Percentiles rank a stretch among this genome's conserved stretches.
phyloP scores from a whole-genome alignment of 1,140 invertebrate genomes.

The Eumaeus atala region DNA sequence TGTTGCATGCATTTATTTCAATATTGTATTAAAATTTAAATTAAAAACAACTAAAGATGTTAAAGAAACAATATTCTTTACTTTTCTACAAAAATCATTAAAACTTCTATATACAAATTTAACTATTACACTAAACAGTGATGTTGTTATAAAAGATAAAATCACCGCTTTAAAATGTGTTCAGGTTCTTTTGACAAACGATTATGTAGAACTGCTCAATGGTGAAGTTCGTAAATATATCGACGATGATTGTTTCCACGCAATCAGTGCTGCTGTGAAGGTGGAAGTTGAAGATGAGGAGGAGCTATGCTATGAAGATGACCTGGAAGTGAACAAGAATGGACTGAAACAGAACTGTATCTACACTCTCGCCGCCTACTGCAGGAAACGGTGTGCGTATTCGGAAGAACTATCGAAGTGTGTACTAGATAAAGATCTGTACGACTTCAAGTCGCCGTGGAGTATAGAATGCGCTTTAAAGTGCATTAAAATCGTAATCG shows the following conservation, averaged over 20 bases:
- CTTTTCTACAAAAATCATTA: constrained; percentile 26
- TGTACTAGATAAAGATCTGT: constrained; percentile 45
- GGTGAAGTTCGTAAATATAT: constrained; percentile 32
- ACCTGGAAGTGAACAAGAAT: constrained; percentile 34
- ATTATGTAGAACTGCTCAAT: constrained; percentile 37
- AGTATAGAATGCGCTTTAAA: constrained; percentile 43
- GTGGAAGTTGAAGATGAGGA: constrained; percentile 35
- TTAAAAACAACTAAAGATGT: constrained; percentile 24
- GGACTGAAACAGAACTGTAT: constrained; percentile 45
- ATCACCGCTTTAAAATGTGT: constrained; percentile 34
- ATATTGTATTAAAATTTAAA: constrained; percentile 34
- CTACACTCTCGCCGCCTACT: constrained; percentile 46
- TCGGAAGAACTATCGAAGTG: constrained; percentile 46
- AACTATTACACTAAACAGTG: constrained; percentile 30
- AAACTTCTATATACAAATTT: constrained; percentile 30
- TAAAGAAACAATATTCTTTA: constrained; percentile 23
- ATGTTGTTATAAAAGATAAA: constrained; percentile 34
- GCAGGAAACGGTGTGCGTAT: constrained; percentile 33
- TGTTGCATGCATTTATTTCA: constrained; percentile 35
- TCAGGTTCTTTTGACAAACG: constrained; percentile 33
- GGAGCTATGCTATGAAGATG: constrained; percentile 33
- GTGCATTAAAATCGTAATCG: constrained; percentile 42
- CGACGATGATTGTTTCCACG: constrained; percentile 43
- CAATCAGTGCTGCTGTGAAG: constrained; percentile 41
- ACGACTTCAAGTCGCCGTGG: constrained; percentile 35